Evolutionary conservation across 2,113 vertebrate species (phyloP), one percentile per base, ranked within the genome.

Genomic region (Muscicapa adusta): DNA sequence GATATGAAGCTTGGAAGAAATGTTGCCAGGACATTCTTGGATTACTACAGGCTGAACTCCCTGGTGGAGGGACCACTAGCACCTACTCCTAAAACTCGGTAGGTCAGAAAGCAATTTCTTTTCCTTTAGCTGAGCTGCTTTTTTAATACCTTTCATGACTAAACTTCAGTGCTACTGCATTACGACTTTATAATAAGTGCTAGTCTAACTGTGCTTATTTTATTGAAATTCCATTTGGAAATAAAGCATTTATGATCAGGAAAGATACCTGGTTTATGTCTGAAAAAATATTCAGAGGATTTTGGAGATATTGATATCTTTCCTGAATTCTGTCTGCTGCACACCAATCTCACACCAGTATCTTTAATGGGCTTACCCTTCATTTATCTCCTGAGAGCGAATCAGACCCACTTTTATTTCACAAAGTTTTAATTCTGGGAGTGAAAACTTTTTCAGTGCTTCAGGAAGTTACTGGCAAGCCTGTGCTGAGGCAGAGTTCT

Each of bases 1-100:
- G 99, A 99, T 96, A 99, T 99, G 98, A 99, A 98, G 89, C 97
- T 99, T 94, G 99, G 99, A 84, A 98, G 98, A 86, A 99, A 99
- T 2, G 99, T 99, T 94, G 99, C 99, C 31, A 98, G 98, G 68
- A 99, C 99, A 0, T 99, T 99, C 96, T 95, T 99, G 97, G 99
- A 99, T 97, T 99, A 99, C 96, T 99, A 99, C 96, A 98, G 98
- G 91, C 98, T 99, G 89, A 99, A 98, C 89, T 92, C 98, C 20
- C 95, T 98, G 65, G 97, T 98, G 57, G 98, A 99, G 56, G 98
- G 97, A 97, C 97, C 97, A 51, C 93, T 97, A 43, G 85, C 93
- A 66, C 97, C 98, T 24, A 95, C 98, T 89, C 98, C 98, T 66
- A 98, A 98, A 67, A 89, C 93, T 73, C 54, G 97, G 98, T 98